A percentile compares a stretch with the other conserved stretches of the same genome.
phyloP scores from a whole-genome alignment of 1,140 invertebrate genomes.

The Venustaconcha ellipsiformis region DNA sequence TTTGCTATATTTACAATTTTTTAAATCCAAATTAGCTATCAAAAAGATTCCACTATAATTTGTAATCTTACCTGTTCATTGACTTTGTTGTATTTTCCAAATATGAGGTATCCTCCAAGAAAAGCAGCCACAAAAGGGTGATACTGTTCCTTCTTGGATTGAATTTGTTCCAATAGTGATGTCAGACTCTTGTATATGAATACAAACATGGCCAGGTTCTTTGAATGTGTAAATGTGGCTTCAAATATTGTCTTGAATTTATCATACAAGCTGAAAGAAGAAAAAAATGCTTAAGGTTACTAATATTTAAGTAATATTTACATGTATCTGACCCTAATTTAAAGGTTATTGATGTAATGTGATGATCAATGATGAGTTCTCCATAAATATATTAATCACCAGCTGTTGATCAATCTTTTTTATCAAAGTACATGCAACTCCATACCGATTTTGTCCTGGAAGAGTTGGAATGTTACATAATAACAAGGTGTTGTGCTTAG shows the following conservation, averaged over 20 bases:
- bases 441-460: background rate
- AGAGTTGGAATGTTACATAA: too few relatives aligned
- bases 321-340: background rate
- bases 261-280: conserved; percentile 62
- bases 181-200: conserved; percentile 69
- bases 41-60: too few relatives aligned
- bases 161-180: conserved; percentile 52
- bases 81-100: conserved; percentile 72
- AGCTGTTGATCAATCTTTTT: background rate
- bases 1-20: too few relatives aligned
- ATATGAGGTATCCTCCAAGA: conserved; percentile 70
- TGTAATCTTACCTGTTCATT: conserved; percentile 71
- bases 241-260: conserved; percentile 68
- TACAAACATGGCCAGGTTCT: conserved; percentile 71
- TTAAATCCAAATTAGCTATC: too few relatives aligned
- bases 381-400: too few relatives aligned
- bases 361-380: too few relatives aligned
- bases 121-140: conserved; percentile 71
- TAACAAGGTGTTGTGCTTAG: too few relatives aligned
- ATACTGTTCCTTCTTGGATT: conserved; percentile 50
- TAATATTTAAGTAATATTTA: background rate
- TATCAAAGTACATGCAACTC: background rate
- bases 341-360: too few relatives aligned
- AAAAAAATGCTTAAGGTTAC: background rate
- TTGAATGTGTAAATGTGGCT: conserved; percentile 71